Percentiles rank a stretch among this genome's conserved stretches.
Conservation (phyloP, 2,888 invertebrate genomes). For the Ichneumon xanthorius region DNA sequence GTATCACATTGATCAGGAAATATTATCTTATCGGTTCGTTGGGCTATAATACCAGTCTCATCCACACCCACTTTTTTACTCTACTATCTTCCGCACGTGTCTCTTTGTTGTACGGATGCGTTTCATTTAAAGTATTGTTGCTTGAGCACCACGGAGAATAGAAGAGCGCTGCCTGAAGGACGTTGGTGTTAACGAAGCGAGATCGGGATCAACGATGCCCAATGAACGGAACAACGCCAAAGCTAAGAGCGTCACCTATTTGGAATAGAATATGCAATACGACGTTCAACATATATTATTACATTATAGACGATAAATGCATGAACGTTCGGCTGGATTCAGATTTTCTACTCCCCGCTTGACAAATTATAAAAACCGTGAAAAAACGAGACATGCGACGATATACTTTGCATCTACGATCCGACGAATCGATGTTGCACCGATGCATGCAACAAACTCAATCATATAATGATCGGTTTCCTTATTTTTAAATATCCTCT, state of each 20-base stretch:
- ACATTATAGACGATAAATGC: too few species aligned
- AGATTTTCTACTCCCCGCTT: too few species aligned
- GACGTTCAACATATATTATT: too few species aligned
- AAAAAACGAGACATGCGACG: too few species aligned
- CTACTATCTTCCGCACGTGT: not conserved
- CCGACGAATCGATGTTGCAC: too few species aligned
- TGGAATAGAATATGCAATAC: not conserved
- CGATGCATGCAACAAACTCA: too few species aligned
- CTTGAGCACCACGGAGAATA: too few species aligned
- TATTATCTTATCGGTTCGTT: slow-evolving; percentile 28
- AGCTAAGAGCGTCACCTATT: not conserved
- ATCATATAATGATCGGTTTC: too few species aligned
- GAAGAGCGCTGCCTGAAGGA: not conserved
- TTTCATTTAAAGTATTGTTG: not conserved
- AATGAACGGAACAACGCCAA: slow-evolving; percentile 15
- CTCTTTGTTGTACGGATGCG: not conserved
- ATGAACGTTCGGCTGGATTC: too few species aligned
- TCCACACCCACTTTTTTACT: not conserved
- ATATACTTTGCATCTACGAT: too few species aligned
- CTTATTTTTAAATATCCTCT: too few species aligned
- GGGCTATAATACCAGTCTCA: not conserved
- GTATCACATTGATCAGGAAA: slow-evolving; percentile 1
- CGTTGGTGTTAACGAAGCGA: slow-evolving; percentile 21
- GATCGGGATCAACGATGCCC: slow-evolving; percentile 21
- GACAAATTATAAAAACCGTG: too few species aligned